Evolutionary conservation across 2,113 vertebrate genomes (phyloP).

Genomic region (Ageneiosus marmoratus): DNA sequence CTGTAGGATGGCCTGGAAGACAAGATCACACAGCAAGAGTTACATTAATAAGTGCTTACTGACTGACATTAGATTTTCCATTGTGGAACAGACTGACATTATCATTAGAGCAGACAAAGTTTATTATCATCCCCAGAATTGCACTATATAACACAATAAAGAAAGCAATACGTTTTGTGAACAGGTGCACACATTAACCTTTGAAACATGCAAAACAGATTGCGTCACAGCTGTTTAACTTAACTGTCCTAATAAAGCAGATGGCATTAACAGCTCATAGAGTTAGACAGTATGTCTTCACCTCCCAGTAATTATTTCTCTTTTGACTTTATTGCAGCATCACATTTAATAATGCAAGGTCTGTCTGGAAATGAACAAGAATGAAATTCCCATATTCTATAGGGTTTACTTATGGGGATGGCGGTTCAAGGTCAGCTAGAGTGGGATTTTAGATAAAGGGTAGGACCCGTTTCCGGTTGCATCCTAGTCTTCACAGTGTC

Average conservation of each 20-base stretch:
- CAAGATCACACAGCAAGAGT: neutral
- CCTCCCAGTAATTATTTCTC: too few species aligned
- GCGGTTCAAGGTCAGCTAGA: too few species aligned
- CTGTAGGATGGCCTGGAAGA: neutral
- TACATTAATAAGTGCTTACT: neutral
- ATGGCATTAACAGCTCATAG: neutral
- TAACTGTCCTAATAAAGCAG: neutral
- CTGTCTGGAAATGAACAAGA: too few species aligned
- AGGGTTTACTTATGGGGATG: too few species aligned
- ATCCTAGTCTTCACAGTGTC: too few species aligned
- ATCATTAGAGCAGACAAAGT: neutral
- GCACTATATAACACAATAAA: neutral
- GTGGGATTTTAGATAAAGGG: too few species aligned
- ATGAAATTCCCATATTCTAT: too few species aligned
- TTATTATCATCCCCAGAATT: slow-evolving; percentile 1
- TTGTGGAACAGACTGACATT: slow-evolving; percentile 40
- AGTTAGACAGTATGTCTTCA: neutral
- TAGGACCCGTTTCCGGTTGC: too few species aligned
- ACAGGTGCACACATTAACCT: neutral
- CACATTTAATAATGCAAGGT: neutral
- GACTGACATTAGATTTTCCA: neutral
- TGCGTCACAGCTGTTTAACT: neutral
- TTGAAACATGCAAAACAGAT: neutral
- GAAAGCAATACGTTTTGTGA: neutral
- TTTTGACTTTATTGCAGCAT: neutral